Evolutionary conservation across 2,888 invertebrate species (phyloP), one percentile per base, ranked within the genome.

Genomic region (Corythucha ciliata): DNA sequence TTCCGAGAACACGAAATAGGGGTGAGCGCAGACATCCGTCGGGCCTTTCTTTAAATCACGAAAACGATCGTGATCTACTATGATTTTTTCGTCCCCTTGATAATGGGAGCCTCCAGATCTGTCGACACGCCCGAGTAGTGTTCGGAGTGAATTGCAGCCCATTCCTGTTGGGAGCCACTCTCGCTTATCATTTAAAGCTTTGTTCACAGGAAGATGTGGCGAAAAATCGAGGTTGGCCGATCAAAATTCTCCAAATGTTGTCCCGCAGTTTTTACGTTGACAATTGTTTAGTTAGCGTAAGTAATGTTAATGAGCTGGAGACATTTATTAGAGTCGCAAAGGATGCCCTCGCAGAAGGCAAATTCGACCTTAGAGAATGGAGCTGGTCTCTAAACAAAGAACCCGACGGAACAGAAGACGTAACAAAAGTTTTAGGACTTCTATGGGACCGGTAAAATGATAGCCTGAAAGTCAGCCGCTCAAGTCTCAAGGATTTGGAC

Each of bases 371-470:
- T 3, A 8, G 25, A 12, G 25, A 27, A 10, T 41, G 41, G 25
- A 22, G 32, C 16, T 26, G 21, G 26, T 50, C 50, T 18, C 18
- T 14, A 14, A 12, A 7, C 7, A 45, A 14, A 20, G 5, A n/a
- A 14, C n/a, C 18, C n/a, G 44, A 32, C 3, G 5, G 14, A 8
- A 32, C 5, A 5, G 5, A 16, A n/a, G n/a, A n/a, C n/a, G n/a
- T n/a, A 4, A 46, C 42, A 21, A 3, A 22, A 10, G 41, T 50
- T 21, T 27, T 50, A 3, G 50, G 50, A 5, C 14, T 50, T 4
- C 8, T 16, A 7, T 50, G 50, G 50, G 32, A 50, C 27, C 16
- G 27, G 16, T n/a, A 45, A 4, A 5, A 29, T 22, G 36, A 48
- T 46, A 25, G 5, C 16, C 16, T 51, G 14, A 24, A 5, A 10